Evolutionary conservation across 2,888 invertebrate genomes (phyloP).

Genomic region (Orthosia gothica): DNA sequence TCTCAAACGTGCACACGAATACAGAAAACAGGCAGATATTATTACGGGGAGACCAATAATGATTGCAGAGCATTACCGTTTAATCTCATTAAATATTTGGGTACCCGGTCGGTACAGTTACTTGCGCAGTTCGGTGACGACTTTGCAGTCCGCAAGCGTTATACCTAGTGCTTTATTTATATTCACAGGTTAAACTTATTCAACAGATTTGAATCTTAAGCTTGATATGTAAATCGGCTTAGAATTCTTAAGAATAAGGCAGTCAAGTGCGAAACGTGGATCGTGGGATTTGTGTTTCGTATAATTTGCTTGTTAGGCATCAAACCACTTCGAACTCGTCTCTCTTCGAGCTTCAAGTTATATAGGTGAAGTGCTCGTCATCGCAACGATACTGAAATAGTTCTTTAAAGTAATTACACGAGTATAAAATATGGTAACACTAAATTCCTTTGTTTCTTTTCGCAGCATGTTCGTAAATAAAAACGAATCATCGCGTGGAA

Average conservation of each 20-base stretch:
- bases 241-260: conserved; percentile 76
- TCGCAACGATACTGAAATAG: conserved; percentile 1
- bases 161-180: conserved; percentile 80
- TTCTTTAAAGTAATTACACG: conserved; percentile 5
- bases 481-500: conserved; percentile 27
- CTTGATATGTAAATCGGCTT: conserved; percentile 79
- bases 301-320: conserved; percentile 56
- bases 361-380: neutral
- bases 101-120: conserved; percentile 74
- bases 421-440: conserved; percentile 1
- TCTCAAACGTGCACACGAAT: conserved; percentile 65
- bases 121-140: conserved; percentile 68
- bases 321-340: conserved; percentile 5
- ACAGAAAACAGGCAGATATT: conserved; percentile 46
- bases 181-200: conserved; percentile 81
- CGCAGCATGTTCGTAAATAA: conserved; percentile 16
- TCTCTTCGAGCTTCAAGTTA: conserved; percentile 6
- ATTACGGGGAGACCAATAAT: conserved; percentile 65
- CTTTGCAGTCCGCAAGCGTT: conserved; percentile 79
- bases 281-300: conserved; percentile 63
- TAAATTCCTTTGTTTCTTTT: conserved; percentile 22
- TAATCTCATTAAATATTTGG: conserved; percentile 74
- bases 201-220: conserved; percentile 80
- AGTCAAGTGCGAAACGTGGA: conserved; percentile 71
- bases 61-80: conserved; percentile 74